Base-by-base conservation (phyloP, 2,797 vertebrate genomes). In the Tadarida brasiliensis region DNA sequence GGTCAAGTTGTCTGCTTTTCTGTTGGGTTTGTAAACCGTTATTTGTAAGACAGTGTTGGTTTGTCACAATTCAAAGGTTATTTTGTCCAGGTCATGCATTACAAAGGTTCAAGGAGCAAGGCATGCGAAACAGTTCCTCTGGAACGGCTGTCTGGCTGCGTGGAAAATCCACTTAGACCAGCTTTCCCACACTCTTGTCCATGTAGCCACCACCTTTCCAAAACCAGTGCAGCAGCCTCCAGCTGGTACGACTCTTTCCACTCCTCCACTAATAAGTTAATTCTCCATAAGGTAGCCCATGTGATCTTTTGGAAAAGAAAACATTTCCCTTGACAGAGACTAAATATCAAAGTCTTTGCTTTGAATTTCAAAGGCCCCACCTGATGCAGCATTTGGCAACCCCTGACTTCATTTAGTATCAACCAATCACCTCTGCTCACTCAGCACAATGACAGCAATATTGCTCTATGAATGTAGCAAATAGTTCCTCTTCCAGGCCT, bases 321-420 rank as follows among this genome's bases (percentile, higher is more conserved):
- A n/a, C 5, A 44, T 49, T 94, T 87, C 2, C 20, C 33, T 35
- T 65, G 6, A 9, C 1, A 70, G 14, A 90, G 8, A 93, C 1
- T 4, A 86, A 86, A 80, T 81, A 84, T 73, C 47, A 80, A 88
- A 81, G 35, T 16, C 17, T 80, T 92, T 90, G 20, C 11, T 96
- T 93, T 94, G 74, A 78, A 77, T 84, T 94, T 90, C 28, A 76
- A 84, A 94, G 35, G 4, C 1, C n/a, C 39, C 44, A 17, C 4
- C 15, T 20, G 22, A 71, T 39, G 6, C 4, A 4, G 17, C 17
- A 30, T 59, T 63, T 39, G 65, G 3, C 28, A 26, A 54, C 33
- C 9, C 9, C n/a, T 73, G 19, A 65, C 30, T 20, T 92, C 47
- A 61, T 74, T 94, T 74, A 26, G 54, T 35, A 71, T 28, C 7